Evolutionary conservation across 2,888 invertebrate genomes (phyloP).

Genomic region (Tetranychus piercei): DNA sequence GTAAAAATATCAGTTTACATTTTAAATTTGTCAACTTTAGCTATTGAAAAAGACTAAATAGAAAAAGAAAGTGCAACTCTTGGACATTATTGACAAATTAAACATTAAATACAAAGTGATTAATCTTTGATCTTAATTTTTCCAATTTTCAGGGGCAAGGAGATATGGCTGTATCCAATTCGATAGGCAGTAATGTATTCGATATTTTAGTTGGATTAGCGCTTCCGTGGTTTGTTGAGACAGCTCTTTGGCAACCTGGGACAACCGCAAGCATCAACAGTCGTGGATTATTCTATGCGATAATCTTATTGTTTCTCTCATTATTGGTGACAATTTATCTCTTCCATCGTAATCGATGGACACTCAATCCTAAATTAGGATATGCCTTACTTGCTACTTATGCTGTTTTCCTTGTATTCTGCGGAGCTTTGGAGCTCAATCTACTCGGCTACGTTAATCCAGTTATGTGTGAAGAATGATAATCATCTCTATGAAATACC

Average conservation of each 20-base stretch:
- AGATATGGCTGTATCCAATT: slow-evolving; percentile 36
- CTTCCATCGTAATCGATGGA: slow-evolving; percentile 21
- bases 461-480: slow-evolving; percentile 10
- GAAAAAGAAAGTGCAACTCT: not conserved
- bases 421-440: slow-evolving; percentile 32
- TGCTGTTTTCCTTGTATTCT: slow-evolving; percentile 29
- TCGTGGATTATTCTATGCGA: slow-evolving; percentile 33
- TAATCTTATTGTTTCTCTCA: slow-evolving; percentile 33
- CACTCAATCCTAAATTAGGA: slow-evolving; percentile 20
- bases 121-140: not conserved
- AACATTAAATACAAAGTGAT: not conserved
- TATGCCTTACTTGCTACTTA: slow-evolving; percentile 30
- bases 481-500: not conserved
- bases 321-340: slow-evolving; percentile 30
- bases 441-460: slow-evolving; percentile 33
- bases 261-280: slow-evolving; percentile 30
- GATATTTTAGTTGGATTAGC: slow-evolving; percentile 35
- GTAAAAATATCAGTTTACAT: no score
- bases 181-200: slow-evolving; percentile 35
- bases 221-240: slow-evolving; percentile 35
- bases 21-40: no score
- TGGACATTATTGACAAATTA: not conserved
- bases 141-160: slow-evolving; percentile 26
- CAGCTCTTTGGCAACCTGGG: slow-evolving; percentile 28
- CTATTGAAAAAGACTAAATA: no score